Percentiles rank a stretch among this genome's conserved stretches.
phyloP scores from a whole-genome alignment of 1,140 invertebrate species.

The Drosophila sturtevanti region DNA sequence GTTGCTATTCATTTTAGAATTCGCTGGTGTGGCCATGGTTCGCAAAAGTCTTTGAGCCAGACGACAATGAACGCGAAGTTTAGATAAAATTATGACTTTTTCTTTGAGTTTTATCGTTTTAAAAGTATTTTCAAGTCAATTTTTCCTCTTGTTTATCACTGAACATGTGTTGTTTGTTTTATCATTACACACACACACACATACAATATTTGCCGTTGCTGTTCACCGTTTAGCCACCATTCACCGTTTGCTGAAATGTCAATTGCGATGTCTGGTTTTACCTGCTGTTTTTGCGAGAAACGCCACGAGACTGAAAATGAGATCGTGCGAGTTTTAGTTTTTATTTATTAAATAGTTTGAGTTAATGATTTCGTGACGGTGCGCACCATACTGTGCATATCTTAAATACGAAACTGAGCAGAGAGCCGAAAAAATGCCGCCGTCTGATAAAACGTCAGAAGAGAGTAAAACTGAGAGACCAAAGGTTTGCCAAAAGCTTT shows the following conservation, averaged over 20 bases:
- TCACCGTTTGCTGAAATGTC: conserved; percentile 4
- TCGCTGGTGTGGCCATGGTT: conserved; percentile 30
- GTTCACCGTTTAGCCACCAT: background rate
- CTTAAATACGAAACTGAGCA: background rate
- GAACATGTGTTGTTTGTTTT: conserved; percentile 56
- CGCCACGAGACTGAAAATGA: conserved; percentile 58
- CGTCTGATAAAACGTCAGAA: background rate
- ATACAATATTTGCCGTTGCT: conserved; percentile 24
- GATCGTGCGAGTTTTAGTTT: conserved; percentile 54
- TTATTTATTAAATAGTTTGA: conserved; percentile 64
- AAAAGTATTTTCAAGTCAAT: conserved; percentile 18
- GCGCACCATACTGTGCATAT: conserved; percentile 17
- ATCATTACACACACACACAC: conserved; percentile 43
- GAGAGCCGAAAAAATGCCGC: background rate
- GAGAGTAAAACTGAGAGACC: conserved; percentile 1
- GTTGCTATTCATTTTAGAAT: conserved; percentile 55
- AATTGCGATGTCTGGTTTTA: conserved; percentile 3
- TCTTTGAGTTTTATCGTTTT: conserved; percentile 13
- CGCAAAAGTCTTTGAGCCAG: conserved; percentile 1
- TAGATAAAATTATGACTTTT: background rate
- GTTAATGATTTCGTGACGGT: conserved; percentile 10
- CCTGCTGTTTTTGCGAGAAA: conserved; percentile 26
- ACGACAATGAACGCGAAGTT: background rate
- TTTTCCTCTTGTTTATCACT: conserved; percentile 30
- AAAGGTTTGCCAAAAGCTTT: background rate